Conservation (phyloP, 2,797 vertebrate genomes). For the Pseudocheirus occidentalis region DNA sequence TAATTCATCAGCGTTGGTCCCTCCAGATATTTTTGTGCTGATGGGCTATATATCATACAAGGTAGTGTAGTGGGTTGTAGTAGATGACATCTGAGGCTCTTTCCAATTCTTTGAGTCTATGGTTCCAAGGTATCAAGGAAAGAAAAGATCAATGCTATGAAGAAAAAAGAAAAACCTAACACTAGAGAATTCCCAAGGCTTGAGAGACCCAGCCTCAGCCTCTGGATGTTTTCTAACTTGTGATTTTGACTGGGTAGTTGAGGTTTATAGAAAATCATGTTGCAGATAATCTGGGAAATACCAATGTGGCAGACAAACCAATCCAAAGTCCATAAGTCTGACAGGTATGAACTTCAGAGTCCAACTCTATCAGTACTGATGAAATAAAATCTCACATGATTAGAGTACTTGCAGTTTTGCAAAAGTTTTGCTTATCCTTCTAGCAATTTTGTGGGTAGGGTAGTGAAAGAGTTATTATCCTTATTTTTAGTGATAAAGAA, state of each 20-base stretch:
- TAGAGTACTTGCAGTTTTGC: not conserved
- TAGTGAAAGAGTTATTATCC: not conserved
- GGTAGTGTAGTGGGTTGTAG: not conserved
- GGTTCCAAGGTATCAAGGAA: not conserved
- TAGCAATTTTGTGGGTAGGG: not conserved
- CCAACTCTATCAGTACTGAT: not conserved
- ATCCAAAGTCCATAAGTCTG: not conserved
- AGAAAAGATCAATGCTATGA: not conserved
- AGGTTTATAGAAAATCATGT: not conserved
- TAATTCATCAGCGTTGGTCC: not conserved
- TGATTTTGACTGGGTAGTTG: not conserved
- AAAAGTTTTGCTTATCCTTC: not conserved
- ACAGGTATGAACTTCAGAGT: not conserved
- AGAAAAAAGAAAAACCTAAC: not conserved
- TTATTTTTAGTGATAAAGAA: not conserved
- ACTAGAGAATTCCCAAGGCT: not conserved
- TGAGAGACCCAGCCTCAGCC: not conserved
- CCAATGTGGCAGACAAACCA: not conserved
- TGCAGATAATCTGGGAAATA: not conserved
- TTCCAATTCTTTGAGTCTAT: not conserved
- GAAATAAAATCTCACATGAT: not conserved
- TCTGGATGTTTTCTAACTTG: not conserved
- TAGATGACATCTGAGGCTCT: not conserved
- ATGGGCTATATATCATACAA: not conserved
- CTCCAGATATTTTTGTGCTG: constrained; percentile 1